Base-by-base conservation (phyloP, 2,888 invertebrate species). In the Ectemnius lituratus region DNA sequence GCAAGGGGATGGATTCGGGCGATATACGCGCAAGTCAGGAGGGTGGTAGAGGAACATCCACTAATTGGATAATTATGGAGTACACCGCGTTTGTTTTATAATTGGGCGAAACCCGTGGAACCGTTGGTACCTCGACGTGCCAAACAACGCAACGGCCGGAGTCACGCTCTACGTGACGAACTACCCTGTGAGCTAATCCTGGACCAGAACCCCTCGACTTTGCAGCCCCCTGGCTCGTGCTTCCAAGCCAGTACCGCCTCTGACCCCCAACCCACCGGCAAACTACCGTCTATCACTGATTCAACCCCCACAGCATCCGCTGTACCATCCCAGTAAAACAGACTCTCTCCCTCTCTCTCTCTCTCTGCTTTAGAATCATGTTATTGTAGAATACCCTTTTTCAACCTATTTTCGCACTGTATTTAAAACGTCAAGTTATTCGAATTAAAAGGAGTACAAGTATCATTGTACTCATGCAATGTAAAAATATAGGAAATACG, bases 41-140 rank as follows among this genome's bases (percentile, higher is more conserved):
- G 45, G 73, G 67, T 62, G 68, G 71, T 63, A 67, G 62, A 75
- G 80, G 85, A 77, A 86, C 87, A 89, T 88, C 86, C 84, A 83
- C 90, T 90, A 90, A 90, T 90, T 90, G 90, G 90, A 90, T 90
- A 90, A 90, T 90, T 90, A 90, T 86, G 86, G 86, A 89, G 87
- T 89, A 86, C 87, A 86, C 85, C 85, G 89, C 86, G 88, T 89
- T 90, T 90, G 90, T 90, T 90, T 90, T 90, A 90, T 90, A 90
- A 90, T 90, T 90, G 90, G 89, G 88, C 88, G 85, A 89, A 88
- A 87, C 79, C 77, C 78, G 73, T 79, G 78, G 78, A 82, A 82
- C 80, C 78, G 84, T 79, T 76, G 70, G 68, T 81, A 80, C 83
- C 86, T 85, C 88, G 87, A 89, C 89, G 89, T 90, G 90, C 88